phyloP scores from a whole-genome alignment of 2,113 vertebrate species.

The Gallinago undulata region DNA sequence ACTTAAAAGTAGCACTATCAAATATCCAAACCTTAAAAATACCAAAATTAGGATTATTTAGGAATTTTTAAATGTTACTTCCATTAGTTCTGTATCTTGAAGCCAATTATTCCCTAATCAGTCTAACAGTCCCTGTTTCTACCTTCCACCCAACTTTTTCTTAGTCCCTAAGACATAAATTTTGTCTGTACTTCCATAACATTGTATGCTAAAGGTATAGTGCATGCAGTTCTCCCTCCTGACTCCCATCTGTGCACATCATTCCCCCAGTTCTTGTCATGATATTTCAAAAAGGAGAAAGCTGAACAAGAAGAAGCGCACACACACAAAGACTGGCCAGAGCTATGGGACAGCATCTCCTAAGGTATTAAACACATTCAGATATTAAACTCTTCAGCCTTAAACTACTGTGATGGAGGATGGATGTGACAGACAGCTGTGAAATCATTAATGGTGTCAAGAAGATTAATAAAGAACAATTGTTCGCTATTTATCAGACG shows the following conservation, averaged over 20 bases:
- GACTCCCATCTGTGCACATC: neutral
- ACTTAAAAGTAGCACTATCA: neutral
- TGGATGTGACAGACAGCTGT: neutral
- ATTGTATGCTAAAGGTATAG: neutral
- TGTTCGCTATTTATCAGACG: neutral
- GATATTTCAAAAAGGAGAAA: neutral
- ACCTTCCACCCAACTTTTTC: neutral
- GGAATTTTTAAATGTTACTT: neutral
- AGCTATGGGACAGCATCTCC: neutral
- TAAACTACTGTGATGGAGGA: neutral
- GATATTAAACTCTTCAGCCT: neutral
- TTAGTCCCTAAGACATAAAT: neutral
- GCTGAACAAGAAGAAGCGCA: neutral
- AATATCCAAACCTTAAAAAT: neutral
- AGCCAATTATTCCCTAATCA: neutral
- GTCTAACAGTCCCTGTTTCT: neutral
- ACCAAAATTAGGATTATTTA: neutral
- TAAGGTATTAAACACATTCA: neutral
- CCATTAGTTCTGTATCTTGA: neutral
- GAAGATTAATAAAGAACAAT: neutral
- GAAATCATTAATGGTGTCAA: neutral
- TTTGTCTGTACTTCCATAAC: neutral
- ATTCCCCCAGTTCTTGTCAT: neutral
- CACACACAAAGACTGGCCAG: neutral
- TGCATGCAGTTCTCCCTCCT: neutral